These are phyloP conservation scores for Bucorvus abyssinicus DNA, from an alignment of 2,797 vertebrate genomes.

Conservation along the genomic window DNA sequence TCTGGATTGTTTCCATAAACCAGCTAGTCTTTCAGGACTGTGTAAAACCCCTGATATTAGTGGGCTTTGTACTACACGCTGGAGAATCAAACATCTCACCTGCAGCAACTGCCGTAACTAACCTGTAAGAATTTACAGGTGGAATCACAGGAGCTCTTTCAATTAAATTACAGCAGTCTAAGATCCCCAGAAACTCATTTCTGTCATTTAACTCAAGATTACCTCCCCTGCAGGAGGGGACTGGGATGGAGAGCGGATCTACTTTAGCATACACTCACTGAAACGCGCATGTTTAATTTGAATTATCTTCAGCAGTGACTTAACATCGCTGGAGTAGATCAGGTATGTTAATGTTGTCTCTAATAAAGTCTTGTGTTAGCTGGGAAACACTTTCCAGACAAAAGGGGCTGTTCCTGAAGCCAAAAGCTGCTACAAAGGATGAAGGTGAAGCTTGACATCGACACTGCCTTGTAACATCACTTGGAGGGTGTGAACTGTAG, in stretches of 20 bases:
- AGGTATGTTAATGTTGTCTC: background rate
- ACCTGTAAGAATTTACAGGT: background rate
- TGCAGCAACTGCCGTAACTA: background rate
- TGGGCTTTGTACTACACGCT: background rate
- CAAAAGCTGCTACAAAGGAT: background rate
- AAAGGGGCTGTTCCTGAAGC: background rate
- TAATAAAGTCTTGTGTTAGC: background rate
- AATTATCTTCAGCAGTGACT: background rate
- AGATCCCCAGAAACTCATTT: background rate
- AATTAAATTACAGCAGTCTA: background rate
- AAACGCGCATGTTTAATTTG: background rate
- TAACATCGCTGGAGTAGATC: background rate
- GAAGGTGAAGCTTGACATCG: background rate
- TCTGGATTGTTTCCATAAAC: background rate
- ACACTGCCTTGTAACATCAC: background rate
- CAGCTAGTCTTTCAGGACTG: background rate
- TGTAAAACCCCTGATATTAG: background rate
- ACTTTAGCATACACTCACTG: background rate
- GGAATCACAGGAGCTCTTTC: background rate
- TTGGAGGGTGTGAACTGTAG: background rate
- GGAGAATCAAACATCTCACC: background rate
- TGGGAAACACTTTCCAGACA: background rate
- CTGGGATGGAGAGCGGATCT: background rate
- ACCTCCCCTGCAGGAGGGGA: background rate
- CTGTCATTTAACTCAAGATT: background rate